Percentiles rank a stretch among this genome's conserved stretches.
Evolutionary conservation across 2,113 vertebrate genomes (phyloP).

Genomic region (Cynopterus brachyotis): DNA sequence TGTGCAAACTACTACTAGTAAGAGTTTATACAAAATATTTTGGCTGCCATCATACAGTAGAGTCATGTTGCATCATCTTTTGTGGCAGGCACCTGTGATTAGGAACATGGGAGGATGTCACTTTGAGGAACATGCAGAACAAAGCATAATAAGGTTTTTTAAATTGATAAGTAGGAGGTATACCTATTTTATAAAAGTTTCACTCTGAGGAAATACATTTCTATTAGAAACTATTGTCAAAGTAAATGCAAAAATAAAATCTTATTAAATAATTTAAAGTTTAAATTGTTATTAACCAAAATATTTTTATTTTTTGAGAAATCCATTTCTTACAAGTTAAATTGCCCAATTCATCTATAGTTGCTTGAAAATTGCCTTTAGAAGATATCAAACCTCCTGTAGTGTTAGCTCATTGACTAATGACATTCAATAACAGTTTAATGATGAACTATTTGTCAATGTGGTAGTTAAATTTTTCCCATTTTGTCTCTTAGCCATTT

Average conservation of each 20-base stretch:
- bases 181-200: constrained; percentile 37
- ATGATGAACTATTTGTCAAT: constrained; percentile 1
- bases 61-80: neutral
- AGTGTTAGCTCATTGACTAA: neutral
- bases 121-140: neutral
- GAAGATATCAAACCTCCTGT: neutral
- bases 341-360: neutral
- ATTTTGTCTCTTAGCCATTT: constrained; percentile 34
- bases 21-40: neutral
- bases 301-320: constrained; percentile 47
- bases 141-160: constrained; percentile 33
- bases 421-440: constrained; percentile 17
- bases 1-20: constrained; percentile 29
- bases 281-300: constrained; percentile 27
- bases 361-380: neutral
- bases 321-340: neutral
- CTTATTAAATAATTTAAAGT: constrained; percentile 46
- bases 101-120: constrained; percentile 23
- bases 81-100: constrained; percentile 5
- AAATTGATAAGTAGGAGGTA: constrained; percentile 13
- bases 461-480: neutral
- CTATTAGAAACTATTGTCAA: constrained; percentile 14
- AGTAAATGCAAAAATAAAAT: constrained; percentile 31
- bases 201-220: neutral
- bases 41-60: neutral